phyloP scores from a whole-genome alignment of 2,797 vertebrate genomes.

The Cossypha niveicapilla region DNA sequence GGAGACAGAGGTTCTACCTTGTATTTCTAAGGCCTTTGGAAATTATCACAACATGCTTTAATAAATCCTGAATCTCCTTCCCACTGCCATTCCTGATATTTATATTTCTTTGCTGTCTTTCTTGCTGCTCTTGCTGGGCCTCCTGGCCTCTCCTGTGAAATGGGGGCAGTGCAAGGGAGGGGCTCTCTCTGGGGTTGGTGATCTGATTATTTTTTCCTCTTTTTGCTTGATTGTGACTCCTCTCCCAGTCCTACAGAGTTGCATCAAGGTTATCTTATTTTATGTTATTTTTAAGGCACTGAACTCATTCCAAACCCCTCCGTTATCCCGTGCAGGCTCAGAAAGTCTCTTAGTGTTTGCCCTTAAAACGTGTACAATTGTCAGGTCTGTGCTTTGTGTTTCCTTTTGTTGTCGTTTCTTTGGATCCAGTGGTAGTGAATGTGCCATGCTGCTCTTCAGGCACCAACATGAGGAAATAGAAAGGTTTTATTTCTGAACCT shows the following conservation, averaged over 20 bases:
- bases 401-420: slow-evolving; percentile 20
- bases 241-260: not conserved
- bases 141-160: not conserved
- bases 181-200: not conserved
- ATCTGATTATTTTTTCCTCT: not conserved
- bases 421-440: not conserved
- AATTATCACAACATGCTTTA: slow-evolving; percentile 41
- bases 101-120: slow-evolving; percentile 5
- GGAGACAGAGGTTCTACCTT: not conserved
- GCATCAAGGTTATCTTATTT: not conserved
- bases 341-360: not conserved
- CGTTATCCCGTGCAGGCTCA: not conserved
- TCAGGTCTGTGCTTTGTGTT: slow-evolving; percentile 28
- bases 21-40: not conserved
- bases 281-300: slow-evolving; percentile 1
- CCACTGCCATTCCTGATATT: not conserved
- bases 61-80: slow-evolving; percentile 35
- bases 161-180: not conserved
- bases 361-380: not conserved
- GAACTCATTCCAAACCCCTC: not conserved
- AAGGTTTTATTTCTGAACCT: not conserved
- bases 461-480: not conserved
- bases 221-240: not conserved
- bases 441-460: not conserved
- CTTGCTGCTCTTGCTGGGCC: not conserved